phyloP scores from a whole-genome alignment of 2,797 vertebrate genomes.

The Liasis olivaceus region DNA sequence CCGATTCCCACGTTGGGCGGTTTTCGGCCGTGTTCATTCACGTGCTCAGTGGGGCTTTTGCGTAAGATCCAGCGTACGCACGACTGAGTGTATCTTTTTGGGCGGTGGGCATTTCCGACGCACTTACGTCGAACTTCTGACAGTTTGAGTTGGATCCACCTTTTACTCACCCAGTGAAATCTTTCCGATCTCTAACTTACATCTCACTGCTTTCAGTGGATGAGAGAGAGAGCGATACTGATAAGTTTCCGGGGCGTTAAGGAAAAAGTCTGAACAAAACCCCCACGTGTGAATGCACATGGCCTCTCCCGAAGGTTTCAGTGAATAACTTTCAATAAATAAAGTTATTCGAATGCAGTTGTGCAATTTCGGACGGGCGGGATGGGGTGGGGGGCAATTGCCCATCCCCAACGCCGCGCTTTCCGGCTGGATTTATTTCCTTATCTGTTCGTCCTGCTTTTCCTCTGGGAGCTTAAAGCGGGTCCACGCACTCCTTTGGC shows the following conservation, averaged over 20 bases:
- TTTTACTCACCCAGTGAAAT: not conserved
- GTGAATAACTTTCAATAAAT: not conserved
- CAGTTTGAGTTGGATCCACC: not conserved
- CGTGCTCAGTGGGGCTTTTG: not conserved
- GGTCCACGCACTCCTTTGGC: not conserved
- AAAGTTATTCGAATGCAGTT: not conserved
- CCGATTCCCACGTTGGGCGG: too few species aligned
- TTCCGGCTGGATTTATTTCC: not conserved
- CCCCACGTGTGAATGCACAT: not conserved
- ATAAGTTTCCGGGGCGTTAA: not conserved
- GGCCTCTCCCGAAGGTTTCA: not conserved
- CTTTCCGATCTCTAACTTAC: not conserved
- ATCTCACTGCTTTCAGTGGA: not conserved
- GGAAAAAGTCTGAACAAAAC: too few species aligned
- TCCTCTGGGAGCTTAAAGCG: not conserved
- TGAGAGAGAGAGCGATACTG: not conserved
- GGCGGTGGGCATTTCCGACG: not conserved
- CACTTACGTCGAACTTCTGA: not conserved
- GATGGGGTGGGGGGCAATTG: not conserved
- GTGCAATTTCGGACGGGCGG: not conserved
- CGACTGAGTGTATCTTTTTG: not conserved
- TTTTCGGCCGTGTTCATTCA: not conserved
- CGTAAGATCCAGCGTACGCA: not conserved
- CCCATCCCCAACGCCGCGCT: not conserved
- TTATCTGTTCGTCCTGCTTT: not conserved